Percentiles rank a stretch among this genome's conserved stretches.
Evolutionary conservation across 2,797 vertebrate genomes (phyloP).

Genomic region (Esox masquinongy): DNA sequence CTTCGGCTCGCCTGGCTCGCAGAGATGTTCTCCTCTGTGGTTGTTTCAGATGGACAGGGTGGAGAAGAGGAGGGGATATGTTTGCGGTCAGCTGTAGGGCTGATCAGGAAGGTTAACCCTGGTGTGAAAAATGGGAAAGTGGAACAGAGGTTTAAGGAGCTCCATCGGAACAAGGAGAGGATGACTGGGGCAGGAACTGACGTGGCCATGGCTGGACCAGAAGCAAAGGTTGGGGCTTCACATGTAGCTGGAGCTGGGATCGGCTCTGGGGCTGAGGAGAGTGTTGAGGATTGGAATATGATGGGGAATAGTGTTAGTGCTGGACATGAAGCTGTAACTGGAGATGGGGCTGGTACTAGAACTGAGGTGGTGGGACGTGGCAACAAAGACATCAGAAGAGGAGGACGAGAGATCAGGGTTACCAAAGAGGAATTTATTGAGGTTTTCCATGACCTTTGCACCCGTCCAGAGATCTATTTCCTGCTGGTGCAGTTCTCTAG

Average conservation of each 20-base stretch:
- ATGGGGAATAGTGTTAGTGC: neutral
- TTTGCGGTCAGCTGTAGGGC: constrained; percentile 79
- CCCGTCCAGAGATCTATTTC: constrained; percentile 95
- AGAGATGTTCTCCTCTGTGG: constrained; percentile 82
- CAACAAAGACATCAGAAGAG: constrained; percentile 41
- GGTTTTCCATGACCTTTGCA: constrained; percentile 94
- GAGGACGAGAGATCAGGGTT: constrained; percentile 67
- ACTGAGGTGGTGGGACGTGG: constrained; percentile 34
- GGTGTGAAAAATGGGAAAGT: constrained; percentile 86
- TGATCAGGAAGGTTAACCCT: constrained; percentile 86
- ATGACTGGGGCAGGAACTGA: constrained; percentile 36
- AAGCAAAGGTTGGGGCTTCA: neutral
- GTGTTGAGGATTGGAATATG: neutral
- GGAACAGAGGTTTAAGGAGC: constrained; percentile 90
- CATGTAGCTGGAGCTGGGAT: constrained; percentile 30
- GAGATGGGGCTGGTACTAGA: neutral
- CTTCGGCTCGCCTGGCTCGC: constrained; percentile 91
- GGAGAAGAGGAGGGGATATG: constrained; percentile 75
- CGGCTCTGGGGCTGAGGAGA: constrained; percentile 29
- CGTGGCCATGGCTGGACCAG: neutral
- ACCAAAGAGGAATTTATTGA: constrained; percentile 89
- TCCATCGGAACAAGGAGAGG: constrained; percentile 86
- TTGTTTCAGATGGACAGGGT: constrained; percentile 49
- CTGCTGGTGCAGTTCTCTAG: constrained; percentile 96
- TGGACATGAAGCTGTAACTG: neutral